Base-by-base conservation (phyloP, 1,140 invertebrate species). In the Meloidogyne exigua region DNA sequence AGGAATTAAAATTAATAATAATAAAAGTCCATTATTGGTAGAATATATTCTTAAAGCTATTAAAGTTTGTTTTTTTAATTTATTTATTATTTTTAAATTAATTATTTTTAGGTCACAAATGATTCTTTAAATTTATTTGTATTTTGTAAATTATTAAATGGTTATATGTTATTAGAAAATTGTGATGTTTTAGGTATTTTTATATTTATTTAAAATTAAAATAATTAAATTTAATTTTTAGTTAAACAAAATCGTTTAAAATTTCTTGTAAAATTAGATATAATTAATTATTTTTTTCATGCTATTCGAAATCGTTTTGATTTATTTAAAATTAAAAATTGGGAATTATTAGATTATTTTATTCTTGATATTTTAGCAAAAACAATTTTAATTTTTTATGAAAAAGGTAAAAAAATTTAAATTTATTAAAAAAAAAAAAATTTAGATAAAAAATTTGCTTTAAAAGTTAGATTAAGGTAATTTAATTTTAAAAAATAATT, bases 201-300 rank as follows among this genome's bases (percentile, higher is more conserved):
- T 18, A 1, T 65, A 66, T 76, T 67, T n/a, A 11, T 23, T 49
- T 49, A 18, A 13, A 44, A 44, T 44, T 11, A 44, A 44, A 13
- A 44, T 44, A 13, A 13, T 44, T 13, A 44, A 11, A 13, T 44
- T 49, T 18, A 18, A 68, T 49, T 76, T 66, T 74, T 42, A 78
- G 78, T 66, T 21, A 62, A 57, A 42, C 75, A 72, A 62, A 42
- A 36, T n/a, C 79, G 78, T n/a, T 39, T 80, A 28, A 70, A 79
- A 15, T 66, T 68, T 11, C 28, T 82, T 26, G 76, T 67, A n/a
- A 28, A 66, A 44, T 66, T 82, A 25, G 80, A 82, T 63, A 67
- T 82, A 13, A 63, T 74, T 26, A 75, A 72, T 42, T 62, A 64
- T 67, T 36, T 68, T 72, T 64, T 80, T 5, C 65, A 67, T 42